Evolutionary conservation across 1,140 invertebrate genomes (phyloP).

Genomic region (Drosophila simulans): DNA sequence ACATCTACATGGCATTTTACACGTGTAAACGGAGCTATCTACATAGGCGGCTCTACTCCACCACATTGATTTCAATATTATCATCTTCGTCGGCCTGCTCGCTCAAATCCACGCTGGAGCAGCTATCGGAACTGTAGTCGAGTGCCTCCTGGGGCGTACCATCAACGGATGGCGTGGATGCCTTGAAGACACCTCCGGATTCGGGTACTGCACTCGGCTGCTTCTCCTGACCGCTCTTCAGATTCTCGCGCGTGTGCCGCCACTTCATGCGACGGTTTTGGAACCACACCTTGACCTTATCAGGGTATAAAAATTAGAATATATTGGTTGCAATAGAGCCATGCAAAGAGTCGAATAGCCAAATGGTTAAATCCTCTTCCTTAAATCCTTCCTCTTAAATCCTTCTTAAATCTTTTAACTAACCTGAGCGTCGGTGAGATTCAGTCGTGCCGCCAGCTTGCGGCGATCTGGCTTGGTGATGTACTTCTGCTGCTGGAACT

Average conservation of each 20-base stretch:
- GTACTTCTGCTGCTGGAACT: conserved; percentile 98
- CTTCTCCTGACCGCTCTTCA: conserved; percentile 84
- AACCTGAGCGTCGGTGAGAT: conserved; percentile 97
- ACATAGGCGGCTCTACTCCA: conserved; percentile 53
- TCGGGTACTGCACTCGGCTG: conserved; percentile 18
- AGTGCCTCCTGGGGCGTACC: conserved; percentile 19
- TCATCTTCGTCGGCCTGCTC: conserved; percentile 69
- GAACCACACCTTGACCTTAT: conserved; percentile 96
- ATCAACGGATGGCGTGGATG: background rate
- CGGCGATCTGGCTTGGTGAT: conserved; percentile 98
- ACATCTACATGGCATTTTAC: conserved; percentile 14
- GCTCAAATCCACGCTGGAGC: conserved; percentile 56
- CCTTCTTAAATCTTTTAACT: no score
- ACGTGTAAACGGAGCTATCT: conserved; percentile 1
- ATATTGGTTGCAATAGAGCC: no score
- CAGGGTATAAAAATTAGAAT: no score
- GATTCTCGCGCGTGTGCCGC: conserved; percentile 92
- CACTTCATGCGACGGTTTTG: conserved; percentile 97
- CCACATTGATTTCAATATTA: conserved; percentile 85
- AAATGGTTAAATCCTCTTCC: no score
- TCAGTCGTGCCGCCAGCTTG: conserved; percentile 97
- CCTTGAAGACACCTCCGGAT: conserved; percentile 6
- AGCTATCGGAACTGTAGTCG: conserved; percentile 66
- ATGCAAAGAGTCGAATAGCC: no score
- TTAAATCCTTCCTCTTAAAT: no score